Percentiles rank a stretch among this genome's conserved stretches.
Conservation (phyloP, 2,797 vertebrate genomes). For the Acropternis orthonyx region DNA sequence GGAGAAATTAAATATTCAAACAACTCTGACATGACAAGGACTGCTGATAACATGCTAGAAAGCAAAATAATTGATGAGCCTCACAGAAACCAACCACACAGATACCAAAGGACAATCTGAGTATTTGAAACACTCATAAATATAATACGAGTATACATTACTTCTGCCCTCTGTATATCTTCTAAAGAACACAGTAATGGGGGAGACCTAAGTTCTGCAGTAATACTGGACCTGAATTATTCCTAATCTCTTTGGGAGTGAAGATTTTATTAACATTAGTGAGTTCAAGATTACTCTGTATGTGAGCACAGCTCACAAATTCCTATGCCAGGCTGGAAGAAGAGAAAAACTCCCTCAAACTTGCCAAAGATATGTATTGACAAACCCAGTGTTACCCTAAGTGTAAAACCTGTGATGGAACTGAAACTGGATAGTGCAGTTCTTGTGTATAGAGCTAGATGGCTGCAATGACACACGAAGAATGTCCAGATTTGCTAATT, state of each 20-base stretch:
- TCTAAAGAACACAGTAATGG: not conserved
- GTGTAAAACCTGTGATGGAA: not conserved
- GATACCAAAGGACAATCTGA: not conserved
- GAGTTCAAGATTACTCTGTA: not conserved
- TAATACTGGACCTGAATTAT: not conserved
- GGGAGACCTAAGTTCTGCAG: not conserved
- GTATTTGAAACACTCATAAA: not conserved
- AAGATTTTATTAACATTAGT: not conserved
- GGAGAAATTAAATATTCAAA: not conserved
- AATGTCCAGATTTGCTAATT: not conserved
- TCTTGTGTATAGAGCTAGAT: constrained; percentile 24
- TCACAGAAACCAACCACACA: not conserved
- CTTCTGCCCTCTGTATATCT: not conserved
- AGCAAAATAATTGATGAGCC: not conserved
- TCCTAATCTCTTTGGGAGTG: not conserved
- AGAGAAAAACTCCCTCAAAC: not conserved
- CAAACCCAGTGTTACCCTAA: not conserved
- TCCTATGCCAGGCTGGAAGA: not conserved
- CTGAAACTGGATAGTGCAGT: not conserved
- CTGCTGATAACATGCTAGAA: not conserved
- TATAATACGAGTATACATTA: not conserved
- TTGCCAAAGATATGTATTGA: not conserved
- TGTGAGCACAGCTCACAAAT: not conserved
- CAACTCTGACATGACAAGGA: not conserved
- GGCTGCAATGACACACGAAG: constrained; percentile 45